Base-by-base conservation (phyloP, 2,797 vertebrate species). In the Holocentrus rufus region DNA sequence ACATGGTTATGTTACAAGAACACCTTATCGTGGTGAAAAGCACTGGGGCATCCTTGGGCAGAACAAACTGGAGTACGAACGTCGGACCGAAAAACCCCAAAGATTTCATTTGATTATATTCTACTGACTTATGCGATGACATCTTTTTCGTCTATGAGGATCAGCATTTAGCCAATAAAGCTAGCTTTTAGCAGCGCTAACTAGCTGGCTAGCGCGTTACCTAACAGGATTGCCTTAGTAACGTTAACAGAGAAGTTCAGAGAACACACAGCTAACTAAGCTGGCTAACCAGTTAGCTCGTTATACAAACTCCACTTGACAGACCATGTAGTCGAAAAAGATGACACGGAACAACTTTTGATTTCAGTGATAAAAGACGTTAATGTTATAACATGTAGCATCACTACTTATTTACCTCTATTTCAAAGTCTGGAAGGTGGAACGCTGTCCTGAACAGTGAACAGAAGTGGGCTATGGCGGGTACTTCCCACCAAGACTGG, bases 401-500 rank as follows among this genome's bases (percentile, higher is more conserved):
- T 23, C 25, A 6, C 4, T 17, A 44, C 1, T n/a, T 11, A 46
- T 93, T 94, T 95, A 98, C 97, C 96, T 98, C 95, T 72, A 97
- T 98, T 93, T 98, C 97, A 90, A 98, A 98, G 95, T 98, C 97
- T 8, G 97, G 97, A 69, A 98, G 95, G 71, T 94, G 94, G 94
- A 99, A 98, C 53, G 97, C 97, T 23, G 96, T 95, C 93, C 97
- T 96, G 93, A 99, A 99, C 74, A 99, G 94, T 34, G 96, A 98
- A 87, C 97, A 99, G 94, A 98, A 98, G 95, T 98, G 97, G 73
- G 97, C 97, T 92, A 98, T 96, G 94, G 97, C 97, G 93, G 97
- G 97, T 85, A 98, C 96, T 96, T 97, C 96, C 97, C 97, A 99
- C 95, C 97, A 98, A 63, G 95, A 97, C 93, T 96, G 96, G 89